Conservation (phyloP, 2,888 invertebrate species). For the Agrypnus murinus region DNA sequence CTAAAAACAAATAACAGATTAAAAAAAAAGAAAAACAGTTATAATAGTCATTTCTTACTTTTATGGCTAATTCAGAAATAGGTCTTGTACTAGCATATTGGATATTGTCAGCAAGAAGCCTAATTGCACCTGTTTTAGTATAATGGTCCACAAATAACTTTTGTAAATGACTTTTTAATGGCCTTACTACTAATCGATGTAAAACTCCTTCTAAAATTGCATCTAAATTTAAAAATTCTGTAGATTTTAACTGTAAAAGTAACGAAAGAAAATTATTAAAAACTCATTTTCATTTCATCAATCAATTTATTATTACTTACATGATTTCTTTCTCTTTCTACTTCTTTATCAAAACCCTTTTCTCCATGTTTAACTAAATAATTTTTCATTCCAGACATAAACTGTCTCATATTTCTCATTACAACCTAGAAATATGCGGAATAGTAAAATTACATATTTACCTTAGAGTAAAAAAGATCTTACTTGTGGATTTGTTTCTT, state of each 20-base stretch:
- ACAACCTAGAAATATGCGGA: slow-evolving; percentile 74
- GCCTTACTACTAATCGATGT: slow-evolving; percentile 92
- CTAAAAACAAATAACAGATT: slow-evolving; percentile 65
- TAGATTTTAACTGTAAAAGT: slow-evolving; percentile 82
- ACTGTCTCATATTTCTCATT: slow-evolving; percentile 94
- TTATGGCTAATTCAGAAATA: slow-evolving; percentile 80
- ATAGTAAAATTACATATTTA: neutral
- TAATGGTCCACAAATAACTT: slow-evolving; percentile 92
- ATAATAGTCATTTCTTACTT: slow-evolving; percentile 71
- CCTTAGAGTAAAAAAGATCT: neutral
- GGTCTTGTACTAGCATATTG: slow-evolving; percentile 81
- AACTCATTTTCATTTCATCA: slow-evolving; percentile 3
- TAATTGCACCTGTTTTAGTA: slow-evolving; percentile 82
- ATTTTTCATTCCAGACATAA: slow-evolving; percentile 99
- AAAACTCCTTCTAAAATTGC: slow-evolving; percentile 96
- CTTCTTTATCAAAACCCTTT: slow-evolving; percentile 91
- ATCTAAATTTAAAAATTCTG: slow-evolving; percentile 96
- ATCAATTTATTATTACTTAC: slow-evolving; percentile 68
- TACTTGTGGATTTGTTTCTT: slow-evolving; percentile 88
- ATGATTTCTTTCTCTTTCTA: slow-evolving; percentile 89
- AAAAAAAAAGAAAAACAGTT: neutral
- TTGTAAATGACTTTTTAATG: slow-evolving; percentile 89
- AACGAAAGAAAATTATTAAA: slow-evolving; percentile 7
- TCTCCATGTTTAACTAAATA: slow-evolving; percentile 97
- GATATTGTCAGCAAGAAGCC: slow-evolving; percentile 82